Evolutionary conservation across 1,140 invertebrate species (phyloP).

Genomic region (Mya arenaria): DNA sequence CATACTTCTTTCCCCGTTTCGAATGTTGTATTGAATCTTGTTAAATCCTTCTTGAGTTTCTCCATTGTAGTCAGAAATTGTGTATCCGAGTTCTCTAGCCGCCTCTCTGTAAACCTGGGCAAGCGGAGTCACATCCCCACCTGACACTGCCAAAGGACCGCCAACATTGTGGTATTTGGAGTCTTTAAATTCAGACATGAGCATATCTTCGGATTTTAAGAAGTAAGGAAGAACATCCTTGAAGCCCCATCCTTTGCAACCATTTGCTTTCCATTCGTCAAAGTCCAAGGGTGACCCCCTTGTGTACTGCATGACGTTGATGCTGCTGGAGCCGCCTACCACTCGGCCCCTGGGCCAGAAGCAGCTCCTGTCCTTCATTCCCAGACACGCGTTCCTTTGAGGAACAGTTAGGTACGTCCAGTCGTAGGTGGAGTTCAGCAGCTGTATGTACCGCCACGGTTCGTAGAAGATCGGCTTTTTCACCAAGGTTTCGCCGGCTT

Average conservation of each 20-base stretch:
- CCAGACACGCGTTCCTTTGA: conserved; percentile 90
- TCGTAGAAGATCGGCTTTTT: conserved; percentile 88
- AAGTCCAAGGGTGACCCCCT: conserved; percentile 95
- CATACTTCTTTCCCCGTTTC: conserved; percentile 22
- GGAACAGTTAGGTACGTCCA: conserved; percentile 97
- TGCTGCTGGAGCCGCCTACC: conserved; percentile 21
- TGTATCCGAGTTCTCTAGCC: conserved; percentile 67
- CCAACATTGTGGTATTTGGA: conserved; percentile 32
- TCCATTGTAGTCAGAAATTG: conserved; percentile 74
- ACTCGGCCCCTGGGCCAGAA: conserved; percentile 87
- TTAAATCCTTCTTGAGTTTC: conserved; percentile 19
- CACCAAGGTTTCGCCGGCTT: conserved; percentile 95
- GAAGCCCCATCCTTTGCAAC: conserved; percentile 43
- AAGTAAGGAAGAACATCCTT: conserved; percentile 55
- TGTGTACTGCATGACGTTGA: conserved; percentile 86
- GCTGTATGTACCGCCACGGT: conserved; percentile 48
- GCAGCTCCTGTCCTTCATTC: conserved; percentile 83
- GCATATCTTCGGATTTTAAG: conserved; percentile 41
- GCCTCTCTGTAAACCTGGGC: not conserved
- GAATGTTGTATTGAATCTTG: conserved; percentile 9
- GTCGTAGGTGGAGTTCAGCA: conserved; percentile 83
- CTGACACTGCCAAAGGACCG: conserved; percentile 17
- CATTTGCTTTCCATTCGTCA: conserved; percentile 85
- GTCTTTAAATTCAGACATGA: conserved; percentile 2
- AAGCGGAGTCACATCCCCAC: not conserved